Evolutionary conservation across 2,113 vertebrate species (phyloP), one percentile per base, ranked within the genome.

Genomic region (Coregonus clupeaformis): DNA sequence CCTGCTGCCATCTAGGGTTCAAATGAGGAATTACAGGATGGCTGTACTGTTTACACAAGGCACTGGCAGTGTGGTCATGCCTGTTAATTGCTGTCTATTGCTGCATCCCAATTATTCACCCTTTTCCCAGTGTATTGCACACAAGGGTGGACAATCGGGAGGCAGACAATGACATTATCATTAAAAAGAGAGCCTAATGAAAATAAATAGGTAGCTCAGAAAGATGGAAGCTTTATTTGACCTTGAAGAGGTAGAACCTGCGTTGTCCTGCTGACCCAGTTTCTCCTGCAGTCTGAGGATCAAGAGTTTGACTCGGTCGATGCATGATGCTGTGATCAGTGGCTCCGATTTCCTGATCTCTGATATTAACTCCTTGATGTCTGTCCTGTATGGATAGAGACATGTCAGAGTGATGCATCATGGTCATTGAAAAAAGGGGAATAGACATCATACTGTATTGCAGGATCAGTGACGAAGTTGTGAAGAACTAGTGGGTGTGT

Each of bases 211-310:
- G 49, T 5, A 52, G 49, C 12, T 52, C 9, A 65, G 36, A 7
- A 32, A 57, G 18, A 12, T 27, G 36, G 2, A 22, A 57, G 22
- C 5, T 27, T 16, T 5, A 42, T 73, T 84, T 90, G 77, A 97
- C 98, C 97, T 98, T 98, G 81, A 92, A 95, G 76, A 96, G 93
- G 49, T 88, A 91, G 85, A 98, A 98, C 16, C 84, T 92, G 83
- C 92, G 94, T 92, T 87, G 49, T 94, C 89, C 82, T 94, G 86
- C 81, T 95, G 94, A 3, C 66, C 71, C 0, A 95, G 93, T 72
- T 98, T 98, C 71, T 96, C 91, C 86, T 98, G 95, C 36, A 99
- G 82, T 69, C 95, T 91, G 75, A 81, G 77, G n/a, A 99, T 87
- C 78, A 99, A 87, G 13, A 92, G 83, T 83, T 92, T 90, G 9